phyloP scores from a whole-genome alignment of 1,140 invertebrate species.

The Meloidogyne exigua region DNA sequence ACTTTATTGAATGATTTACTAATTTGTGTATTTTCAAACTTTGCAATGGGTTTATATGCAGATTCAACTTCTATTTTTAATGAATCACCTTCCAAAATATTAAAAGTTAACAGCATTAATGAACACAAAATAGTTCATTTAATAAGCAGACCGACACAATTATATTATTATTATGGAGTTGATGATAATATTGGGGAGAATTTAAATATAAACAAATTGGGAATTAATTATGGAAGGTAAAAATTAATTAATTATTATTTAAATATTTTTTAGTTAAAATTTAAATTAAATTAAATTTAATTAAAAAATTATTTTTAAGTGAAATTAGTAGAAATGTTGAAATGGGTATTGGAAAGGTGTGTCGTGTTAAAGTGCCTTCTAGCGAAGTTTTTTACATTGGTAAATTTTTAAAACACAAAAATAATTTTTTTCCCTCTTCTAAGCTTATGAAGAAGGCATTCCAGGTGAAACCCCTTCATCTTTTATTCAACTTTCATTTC shows the following conservation, averaged over 20 bases:
- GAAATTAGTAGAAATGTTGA: neutral
- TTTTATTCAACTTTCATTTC: slow-evolving; percentile 20
- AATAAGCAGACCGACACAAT: slow-evolving; percentile 23
- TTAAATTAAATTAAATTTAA: neutral
- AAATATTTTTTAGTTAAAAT: neutral
- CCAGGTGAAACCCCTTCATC: neutral
- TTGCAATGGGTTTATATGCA: neutral
- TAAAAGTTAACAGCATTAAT: neutral
- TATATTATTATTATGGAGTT: slow-evolving; percentile 15
- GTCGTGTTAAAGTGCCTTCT: slow-evolving; percentile 18
- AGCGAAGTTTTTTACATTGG: slow-evolving; percentile 18
- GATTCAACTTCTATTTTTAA: neutral
- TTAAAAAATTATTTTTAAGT: slow-evolving; percentile 10
- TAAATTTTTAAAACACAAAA: neutral
- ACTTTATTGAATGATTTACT: too few relatives aligned
- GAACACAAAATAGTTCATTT: slow-evolving; percentile 27
- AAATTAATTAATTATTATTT: neutral
- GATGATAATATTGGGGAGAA: neutral
- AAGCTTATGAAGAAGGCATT: slow-evolving; percentile 15
- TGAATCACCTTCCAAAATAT: neutral
- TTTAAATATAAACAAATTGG: neutral
- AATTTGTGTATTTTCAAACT: too few relatives aligned
- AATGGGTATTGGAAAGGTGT: slow-evolving; percentile 12
- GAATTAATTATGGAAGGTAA: neutral
- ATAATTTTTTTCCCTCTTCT: neutral